A percentile compares a stretch with the other conserved stretches of the same genome.
These are phyloP conservation scores for Coregonus clupeaformis DNA, from an alignment of 2,113 vertebrate genomes.

Conservation along the genomic window DNA sequence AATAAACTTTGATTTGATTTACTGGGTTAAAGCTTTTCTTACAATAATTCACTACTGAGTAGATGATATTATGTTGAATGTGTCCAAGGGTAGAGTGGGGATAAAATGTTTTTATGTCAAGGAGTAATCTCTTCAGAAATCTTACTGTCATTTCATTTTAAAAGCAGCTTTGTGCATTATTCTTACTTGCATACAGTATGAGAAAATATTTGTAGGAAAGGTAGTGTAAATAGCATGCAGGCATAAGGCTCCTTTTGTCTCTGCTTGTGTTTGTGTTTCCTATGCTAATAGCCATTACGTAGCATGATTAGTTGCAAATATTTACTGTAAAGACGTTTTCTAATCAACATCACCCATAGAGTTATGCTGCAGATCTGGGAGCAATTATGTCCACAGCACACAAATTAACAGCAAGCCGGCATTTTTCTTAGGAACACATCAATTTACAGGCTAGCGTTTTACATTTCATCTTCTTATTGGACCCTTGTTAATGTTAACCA, in stretches of 20 bases:
- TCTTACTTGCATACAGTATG: too few species aligned
- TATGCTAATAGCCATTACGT: constrained; percentile 59
- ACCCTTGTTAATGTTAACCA: constrained; percentile 82
- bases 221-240: constrained; percentile 5
- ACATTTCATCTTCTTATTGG: constrained; percentile 80
- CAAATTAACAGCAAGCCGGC: constrained; percentile 59
- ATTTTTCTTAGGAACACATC: constrained; percentile 69
- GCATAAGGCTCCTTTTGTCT: neutral
- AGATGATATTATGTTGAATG: too few species aligned
- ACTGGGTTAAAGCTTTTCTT: too few species aligned
- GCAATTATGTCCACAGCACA: constrained; percentile 73
- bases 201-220: neutral
- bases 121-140: too few species aligned
- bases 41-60: too few species aligned
- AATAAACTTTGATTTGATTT: too few species aligned
- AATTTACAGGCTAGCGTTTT: constrained; percentile 73
- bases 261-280: constrained; percentile 7
- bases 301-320: constrained; percentile 73
- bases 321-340: constrained; percentile 77
- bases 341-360: constrained; percentile 72
- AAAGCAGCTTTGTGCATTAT: too few species aligned
- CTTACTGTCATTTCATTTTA: too few species aligned
- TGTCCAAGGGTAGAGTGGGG: too few species aligned
- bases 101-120: too few species aligned
- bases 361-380: constrained; percentile 74